Evolutionary conservation across 2,113 vertebrate genomes (phyloP).

Genomic region (Apodemus speciosus): DNA sequence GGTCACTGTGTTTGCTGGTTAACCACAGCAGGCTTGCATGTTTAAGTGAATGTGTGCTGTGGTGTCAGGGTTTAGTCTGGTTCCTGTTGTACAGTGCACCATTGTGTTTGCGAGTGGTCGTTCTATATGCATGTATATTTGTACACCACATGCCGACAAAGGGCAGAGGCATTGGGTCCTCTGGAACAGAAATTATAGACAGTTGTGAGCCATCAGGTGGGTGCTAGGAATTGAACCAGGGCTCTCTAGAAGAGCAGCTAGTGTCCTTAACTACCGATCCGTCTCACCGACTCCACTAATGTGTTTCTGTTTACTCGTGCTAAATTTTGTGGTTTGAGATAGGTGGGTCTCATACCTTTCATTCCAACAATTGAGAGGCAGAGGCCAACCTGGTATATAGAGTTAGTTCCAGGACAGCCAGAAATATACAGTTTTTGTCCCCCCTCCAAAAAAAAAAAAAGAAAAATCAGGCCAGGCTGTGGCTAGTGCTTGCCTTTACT

Average conservation of each 20-base stretch:
- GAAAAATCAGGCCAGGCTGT: no score
- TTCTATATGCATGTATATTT: background rate
- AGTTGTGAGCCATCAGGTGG: background rate
- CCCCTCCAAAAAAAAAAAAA: no score
- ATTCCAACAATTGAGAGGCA: background rate
- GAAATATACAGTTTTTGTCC: no score
- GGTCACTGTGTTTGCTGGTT: conserved; percentile 8
- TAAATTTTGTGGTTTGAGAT: background rate
- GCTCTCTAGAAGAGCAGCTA: background rate
- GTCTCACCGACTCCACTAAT: background rate
- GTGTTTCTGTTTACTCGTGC: background rate
- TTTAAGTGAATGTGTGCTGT: conserved; percentile 40
- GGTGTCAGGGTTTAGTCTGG: background rate
- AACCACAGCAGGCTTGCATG: conserved; percentile 37
- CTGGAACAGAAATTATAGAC: background rate
- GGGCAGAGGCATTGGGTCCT: background rate
- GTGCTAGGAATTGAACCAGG: background rate
- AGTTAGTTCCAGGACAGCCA: background rate
- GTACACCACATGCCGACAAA: background rate
- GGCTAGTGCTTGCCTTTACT: background rate
- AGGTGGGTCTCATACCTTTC: background rate
- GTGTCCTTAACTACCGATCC: background rate
- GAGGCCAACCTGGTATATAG: background rate
- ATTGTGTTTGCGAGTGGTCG: background rate
- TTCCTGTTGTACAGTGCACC: background rate